Base-by-base conservation (phyloP, 2,113 vertebrate species). In the Sarotherodon lohbergeri region DNA sequence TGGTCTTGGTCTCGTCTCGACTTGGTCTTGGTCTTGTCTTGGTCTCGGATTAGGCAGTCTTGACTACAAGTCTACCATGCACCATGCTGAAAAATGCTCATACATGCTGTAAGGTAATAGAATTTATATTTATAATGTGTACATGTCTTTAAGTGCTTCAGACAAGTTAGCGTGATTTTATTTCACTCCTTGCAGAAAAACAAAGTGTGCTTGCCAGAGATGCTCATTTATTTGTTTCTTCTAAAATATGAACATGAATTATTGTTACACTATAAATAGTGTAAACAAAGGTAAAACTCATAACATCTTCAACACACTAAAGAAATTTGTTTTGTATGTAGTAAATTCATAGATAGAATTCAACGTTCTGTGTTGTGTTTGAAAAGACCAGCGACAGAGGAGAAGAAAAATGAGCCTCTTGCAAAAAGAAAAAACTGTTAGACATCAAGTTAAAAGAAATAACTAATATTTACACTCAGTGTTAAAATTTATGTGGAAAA, bases 51-150 rank as follows among this genome's bases (percentile, higher is more conserved):
- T 22, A 22, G 22, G 22, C 22, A 22, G 22, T 22, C 22, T 22
- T 22, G 22, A 22, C 22, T 22, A 22, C 22, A 22, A 22, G 22
- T 22, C 22, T 22, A 22, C 22, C 22, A 22, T 22, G 11, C 68
- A 46, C 8, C 68, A 17, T 43, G 39, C 39, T 73, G 68, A 73
- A 46, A 46, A 73, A 73, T 73, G 22, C 68, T 27, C 8, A 46
- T 0, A 0, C 68, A 6, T 16, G 39, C 39, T 73, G 0, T 46
- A 1, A 14, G 63, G 7, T 46, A 46, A 73, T 6, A 46, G 13
- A 73, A 46, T 14, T 46, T 0, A 17, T 9, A 46, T 73, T 27
- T 46, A 17, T 46, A 73, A 4, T 17, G 12, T 73, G 41, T 9
- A 6, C 41, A 5, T 22, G n/a, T 27, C 39, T 73, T 16, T 71